Base-by-base conservation (phyloP, 2,888 invertebrate genomes). In the Exocentrus adspersus region DNA sequence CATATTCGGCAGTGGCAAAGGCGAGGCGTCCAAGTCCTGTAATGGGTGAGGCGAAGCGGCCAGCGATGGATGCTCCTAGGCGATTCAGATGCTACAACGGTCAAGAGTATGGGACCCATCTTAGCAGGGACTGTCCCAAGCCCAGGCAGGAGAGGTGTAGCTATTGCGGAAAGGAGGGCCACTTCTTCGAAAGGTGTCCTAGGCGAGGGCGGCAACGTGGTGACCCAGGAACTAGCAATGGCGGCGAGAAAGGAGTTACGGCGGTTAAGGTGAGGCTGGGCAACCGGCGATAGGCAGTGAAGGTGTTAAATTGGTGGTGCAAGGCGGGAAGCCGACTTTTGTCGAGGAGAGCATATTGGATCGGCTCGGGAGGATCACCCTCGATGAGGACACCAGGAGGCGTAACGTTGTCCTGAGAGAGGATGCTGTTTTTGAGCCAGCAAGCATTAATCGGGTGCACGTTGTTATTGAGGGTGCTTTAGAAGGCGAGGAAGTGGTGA, bases 51-150 rank as follows among this genome's bases (percentile, higher is more conserved):
- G n/a, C 46, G 14, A 32, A 21, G 24, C 2, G 12, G n/a, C 48
- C 43, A 57, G 12, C 17, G 45, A 37, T 9, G 37, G 17, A 19
- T 16, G 16, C 9, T 50, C 19, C 61, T 10, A 21, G 21, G 10
- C 21, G 9, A 5, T 12, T 24, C 2, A 48, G 46, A 12, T 61
- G 64, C 28, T 64, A 53, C 37, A 64, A 64, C 37, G 53, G 62
- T 12, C 59, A 62, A 24, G 20, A 48, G 19, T 41, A 24, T 10
- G 57, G 62, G 1, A 21, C 0, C 46, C 62, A 51, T 45, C 16
- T 37, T 10, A 62, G 64, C 21, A 12, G 48, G 41, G 53, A 64
- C 21, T 64, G 54, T 24, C 45, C 64, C 0, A 28, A 46, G 6
- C 51, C 46, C 3, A 64, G 19, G 37, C 5, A 9, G 32, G 53